phyloP scores from a whole-genome alignment of 2,888 invertebrate species.

The Dendrolimus pini region DNA sequence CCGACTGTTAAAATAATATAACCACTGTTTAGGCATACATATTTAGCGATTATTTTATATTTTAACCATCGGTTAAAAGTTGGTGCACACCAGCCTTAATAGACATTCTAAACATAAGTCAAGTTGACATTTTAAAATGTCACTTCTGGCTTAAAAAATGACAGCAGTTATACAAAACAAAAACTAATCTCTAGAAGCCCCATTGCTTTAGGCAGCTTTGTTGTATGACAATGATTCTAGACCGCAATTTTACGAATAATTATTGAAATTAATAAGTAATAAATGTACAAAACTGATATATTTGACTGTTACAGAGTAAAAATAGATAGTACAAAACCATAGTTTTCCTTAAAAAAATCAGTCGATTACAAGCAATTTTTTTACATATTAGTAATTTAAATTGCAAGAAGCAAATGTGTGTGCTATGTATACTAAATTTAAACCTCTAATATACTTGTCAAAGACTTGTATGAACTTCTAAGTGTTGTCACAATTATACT shows the following conservation, averaged over 20 bases:
- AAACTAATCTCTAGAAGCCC: no score
- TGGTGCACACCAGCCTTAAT: no score
- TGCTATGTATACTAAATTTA: background rate
- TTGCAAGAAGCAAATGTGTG: background rate
- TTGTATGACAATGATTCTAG: background rate
- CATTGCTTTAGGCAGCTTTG: background rate
- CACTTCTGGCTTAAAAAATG: no score
- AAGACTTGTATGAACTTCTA: background rate
- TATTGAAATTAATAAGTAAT: background rate
- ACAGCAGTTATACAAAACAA: no score
- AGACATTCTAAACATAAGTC: no score
- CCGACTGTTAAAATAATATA: no score
- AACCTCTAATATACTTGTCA: background rate
- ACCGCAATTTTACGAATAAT: background rate
- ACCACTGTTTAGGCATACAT: no score
- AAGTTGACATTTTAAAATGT: no score
- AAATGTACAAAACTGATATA: background rate
- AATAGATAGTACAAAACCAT: background rate
- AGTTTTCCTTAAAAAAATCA: background rate
- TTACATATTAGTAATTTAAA: background rate
- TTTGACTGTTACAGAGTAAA: background rate
- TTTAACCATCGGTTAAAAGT: no score
- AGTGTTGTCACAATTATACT: no score
- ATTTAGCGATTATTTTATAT: no score
- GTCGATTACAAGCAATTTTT: background rate